A percentile compares a stretch with the other conserved stretches of the same genome.
phyloP scores from a whole-genome alignment of 1,140 invertebrate genomes.

The Lepidurus packardi region DNA sequence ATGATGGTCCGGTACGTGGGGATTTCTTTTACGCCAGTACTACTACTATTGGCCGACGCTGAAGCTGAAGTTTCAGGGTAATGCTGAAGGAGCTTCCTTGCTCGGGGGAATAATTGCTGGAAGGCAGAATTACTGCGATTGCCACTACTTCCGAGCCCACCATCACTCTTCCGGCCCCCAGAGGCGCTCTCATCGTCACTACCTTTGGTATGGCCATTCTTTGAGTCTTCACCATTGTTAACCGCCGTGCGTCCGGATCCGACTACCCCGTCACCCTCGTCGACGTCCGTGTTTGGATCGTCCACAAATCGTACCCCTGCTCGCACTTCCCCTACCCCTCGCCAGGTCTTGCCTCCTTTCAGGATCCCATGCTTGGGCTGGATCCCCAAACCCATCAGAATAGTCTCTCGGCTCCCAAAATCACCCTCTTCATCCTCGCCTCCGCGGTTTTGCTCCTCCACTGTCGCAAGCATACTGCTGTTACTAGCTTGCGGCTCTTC shows the following conservation, averaged over 20 bases:
- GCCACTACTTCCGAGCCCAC: conserved; percentile 33
- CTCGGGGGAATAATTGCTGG: conserved; percentile 59
- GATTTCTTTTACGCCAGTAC: neutral
- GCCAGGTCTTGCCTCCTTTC: conserved; percentile 58
- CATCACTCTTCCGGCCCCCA: conserved; percentile 18
- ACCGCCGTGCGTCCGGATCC: conserved; percentile 40
- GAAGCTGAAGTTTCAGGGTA: conserved; percentile 25
- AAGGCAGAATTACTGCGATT: conserved; percentile 62
- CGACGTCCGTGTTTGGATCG: conserved; percentile 43
- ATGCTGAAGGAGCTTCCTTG: conserved; percentile 31
- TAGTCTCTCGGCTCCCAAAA: conserved; percentile 17
- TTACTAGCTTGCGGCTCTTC: neutral
- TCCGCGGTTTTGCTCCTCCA: neutral
- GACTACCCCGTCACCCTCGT: conserved; percentile 44
- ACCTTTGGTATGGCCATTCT: conserved; percentile 40
- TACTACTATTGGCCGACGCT: neutral
- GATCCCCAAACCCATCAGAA: neutral
- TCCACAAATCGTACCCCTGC: conserved; percentile 39
- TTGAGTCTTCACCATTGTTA: conserved; percentile 39
- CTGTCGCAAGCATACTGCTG: neutral
- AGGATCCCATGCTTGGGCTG: conserved; percentile 49
- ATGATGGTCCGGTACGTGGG: neutral
- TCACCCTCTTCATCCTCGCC: neutral
- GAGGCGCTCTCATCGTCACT: conserved; percentile 36
- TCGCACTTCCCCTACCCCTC: conserved; percentile 41